Evolutionary conservation across 2,888 invertebrate genomes (phyloP).

Genomic region (Cephalotes varians): DNA sequence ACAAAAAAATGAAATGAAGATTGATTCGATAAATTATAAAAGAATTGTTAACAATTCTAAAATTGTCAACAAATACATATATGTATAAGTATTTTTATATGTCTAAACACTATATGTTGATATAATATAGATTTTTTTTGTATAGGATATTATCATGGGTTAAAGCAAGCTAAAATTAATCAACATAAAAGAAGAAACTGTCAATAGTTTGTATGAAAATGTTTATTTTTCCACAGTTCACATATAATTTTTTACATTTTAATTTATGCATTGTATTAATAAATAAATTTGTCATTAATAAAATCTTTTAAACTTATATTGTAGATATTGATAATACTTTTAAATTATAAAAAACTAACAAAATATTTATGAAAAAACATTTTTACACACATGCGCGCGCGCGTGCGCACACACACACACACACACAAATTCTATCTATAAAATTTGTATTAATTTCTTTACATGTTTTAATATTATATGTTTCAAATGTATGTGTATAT

Average conservation of each 20-base stretch:
- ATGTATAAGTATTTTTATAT: neutral
- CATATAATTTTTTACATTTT: conserved; percentile 45
- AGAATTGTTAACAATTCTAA: neutral
- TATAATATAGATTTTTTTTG: neutral
- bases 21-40: neutral
- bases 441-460: neutral
- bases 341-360: neutral
- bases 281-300: neutral
- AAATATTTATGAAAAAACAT: neutral
- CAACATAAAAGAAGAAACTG: conserved; percentile 77
- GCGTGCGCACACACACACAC: too few relatives aligned
- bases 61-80: too few relatives aligned
- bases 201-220: conserved; percentile 52
- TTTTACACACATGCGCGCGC: neutral
- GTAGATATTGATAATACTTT: neutral
- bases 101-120: neutral
- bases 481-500: neutral
- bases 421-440: neutral
- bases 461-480: neutral
- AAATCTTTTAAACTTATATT: neutral
- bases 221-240: conserved; percentile 55
- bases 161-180: conserved; percentile 79
- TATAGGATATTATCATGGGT: conserved; percentile 83
- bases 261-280: conserved; percentile 3
- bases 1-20: too few relatives aligned